Conservation (phyloP, 2,797 vertebrate genomes). For the Crossoptilon crossoptilon region DNA sequence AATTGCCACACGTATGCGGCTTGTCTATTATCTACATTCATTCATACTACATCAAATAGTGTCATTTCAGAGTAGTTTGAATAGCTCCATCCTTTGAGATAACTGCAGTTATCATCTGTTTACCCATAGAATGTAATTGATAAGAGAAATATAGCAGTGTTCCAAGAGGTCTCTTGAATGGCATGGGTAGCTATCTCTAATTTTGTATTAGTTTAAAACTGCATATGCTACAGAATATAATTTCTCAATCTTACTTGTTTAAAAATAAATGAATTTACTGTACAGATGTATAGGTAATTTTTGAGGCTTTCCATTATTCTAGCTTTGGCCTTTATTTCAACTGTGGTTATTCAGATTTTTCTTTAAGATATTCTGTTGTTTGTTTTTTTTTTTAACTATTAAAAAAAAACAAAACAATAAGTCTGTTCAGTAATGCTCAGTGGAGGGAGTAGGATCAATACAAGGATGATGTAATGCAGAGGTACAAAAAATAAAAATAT, state of each 20-base stretch:
- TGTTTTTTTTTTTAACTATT: background rate
- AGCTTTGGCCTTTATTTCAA: background rate
- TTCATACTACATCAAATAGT: background rate
- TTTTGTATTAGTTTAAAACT: background rate
- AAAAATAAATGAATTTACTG: background rate
- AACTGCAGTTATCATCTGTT: background rate
- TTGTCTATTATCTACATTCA: background rate
- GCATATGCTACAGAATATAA: background rate
- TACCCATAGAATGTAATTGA: background rate
- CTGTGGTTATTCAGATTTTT: background rate
- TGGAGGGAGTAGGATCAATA: background rate
- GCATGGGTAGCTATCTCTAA: background rate
- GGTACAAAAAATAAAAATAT: background rate
- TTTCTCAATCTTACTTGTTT: background rate
- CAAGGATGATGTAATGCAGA: background rate
- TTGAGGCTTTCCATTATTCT: background rate
- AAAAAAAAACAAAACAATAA: background rate
- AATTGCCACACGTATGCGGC: background rate
- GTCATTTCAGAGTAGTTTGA: background rate
- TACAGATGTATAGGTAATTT: background rate
- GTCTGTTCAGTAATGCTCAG: background rate
- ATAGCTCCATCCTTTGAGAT: background rate
- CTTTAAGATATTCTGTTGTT: background rate
- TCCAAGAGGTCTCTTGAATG: background rate
- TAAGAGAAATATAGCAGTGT: background rate